phyloP scores from a whole-genome alignment of 2,888 invertebrate species.

The Tetrapedia diversipes region DNA sequence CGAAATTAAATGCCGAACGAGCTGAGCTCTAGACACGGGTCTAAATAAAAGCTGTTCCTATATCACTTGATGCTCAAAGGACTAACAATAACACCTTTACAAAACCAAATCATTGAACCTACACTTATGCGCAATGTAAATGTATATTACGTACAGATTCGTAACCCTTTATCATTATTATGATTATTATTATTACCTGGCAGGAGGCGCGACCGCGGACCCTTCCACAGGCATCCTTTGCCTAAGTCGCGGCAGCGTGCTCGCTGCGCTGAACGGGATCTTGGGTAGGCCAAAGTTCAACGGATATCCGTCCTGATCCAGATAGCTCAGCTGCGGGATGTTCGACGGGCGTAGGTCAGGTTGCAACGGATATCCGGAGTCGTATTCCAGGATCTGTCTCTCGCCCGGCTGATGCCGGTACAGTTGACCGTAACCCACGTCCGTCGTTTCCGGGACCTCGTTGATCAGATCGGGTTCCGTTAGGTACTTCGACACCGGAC shows the following conservation, averaged over 20 bases:
- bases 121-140: too few species aligned
- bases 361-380: slow-evolving; percentile 75
- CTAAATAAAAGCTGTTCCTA: too few species aligned
- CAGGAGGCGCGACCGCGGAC: slow-evolving; percentile 84
- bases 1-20: too few species aligned
- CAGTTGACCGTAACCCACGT: slow-evolving; percentile 70
- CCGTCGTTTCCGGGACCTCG: slow-evolving; percentile 77
- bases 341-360: slow-evolving; percentile 75
- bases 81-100: too few species aligned
- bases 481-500: slow-evolving; percentile 75
- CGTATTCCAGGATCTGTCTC: slow-evolving; percentile 75
- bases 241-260: slow-evolving; percentile 89
- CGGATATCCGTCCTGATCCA: slow-evolving; percentile 91
- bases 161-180: too few species aligned
- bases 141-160: too few species aligned
- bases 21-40: too few species aligned
- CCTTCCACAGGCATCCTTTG: slow-evolving; percentile 82
- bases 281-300: slow-evolving; percentile 91
- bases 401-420: slow-evolving; percentile 72
- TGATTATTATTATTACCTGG: too few species aligned
- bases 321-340: slow-evolving; percentile 83
- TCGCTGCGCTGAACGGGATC: slow-evolving; percentile 86
- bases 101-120: too few species aligned
- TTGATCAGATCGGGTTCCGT: slow-evolving; percentile 84
- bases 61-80: too few species aligned